phyloP scores from a whole-genome alignment of 53 echinoderm and acorn worm species.

The Holothuria scabra region DNA sequence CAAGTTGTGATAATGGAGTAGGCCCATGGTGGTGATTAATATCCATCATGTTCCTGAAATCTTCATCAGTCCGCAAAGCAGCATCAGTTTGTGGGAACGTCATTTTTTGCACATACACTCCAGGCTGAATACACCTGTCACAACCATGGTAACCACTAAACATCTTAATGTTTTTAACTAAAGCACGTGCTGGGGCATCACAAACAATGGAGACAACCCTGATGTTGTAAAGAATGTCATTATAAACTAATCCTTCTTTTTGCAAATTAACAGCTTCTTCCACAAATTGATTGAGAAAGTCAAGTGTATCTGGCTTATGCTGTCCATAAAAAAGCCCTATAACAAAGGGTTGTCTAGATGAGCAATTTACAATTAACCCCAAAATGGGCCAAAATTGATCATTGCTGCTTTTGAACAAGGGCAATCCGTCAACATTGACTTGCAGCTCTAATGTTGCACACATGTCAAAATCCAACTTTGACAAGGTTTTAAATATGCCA shows the following conservation, averaged over 20 bases:
- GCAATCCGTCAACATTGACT: conserved; percentile 67
- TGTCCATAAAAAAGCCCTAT: conserved; percentile 11
- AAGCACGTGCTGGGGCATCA: conserved; percentile 64
- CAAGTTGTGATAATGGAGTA: conserved; percentile 11
- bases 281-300: conserved; percentile 33
- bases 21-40: conserved; percentile 27
- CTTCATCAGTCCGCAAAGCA: conserved; percentile 28
- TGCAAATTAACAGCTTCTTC: conserved; percentile 3
- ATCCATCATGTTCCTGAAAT: conserved; percentile 9
- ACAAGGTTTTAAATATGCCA: too few relatives aligned
- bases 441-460: conserved; percentile 42
- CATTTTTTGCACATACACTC: conserved; percentile 27
- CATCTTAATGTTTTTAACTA: conserved; percentile 46
- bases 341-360: not conserved
- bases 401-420: conserved; percentile 48
- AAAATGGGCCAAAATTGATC: conserved; percentile 67
- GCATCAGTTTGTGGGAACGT: conserved; percentile 53
- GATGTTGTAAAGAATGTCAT: not conserved
- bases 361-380: conserved; percentile 8
- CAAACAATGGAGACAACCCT: conserved; percentile 47
- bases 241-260: conserved; percentile 13
- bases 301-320: not conserved
- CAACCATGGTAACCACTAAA: conserved; percentile 52
- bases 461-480: not conserved
- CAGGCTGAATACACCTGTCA: conserved; percentile 49